phyloP scores from a whole-genome alignment of 2,797 vertebrate genomes.

The Silurus aristotelis region DNA sequence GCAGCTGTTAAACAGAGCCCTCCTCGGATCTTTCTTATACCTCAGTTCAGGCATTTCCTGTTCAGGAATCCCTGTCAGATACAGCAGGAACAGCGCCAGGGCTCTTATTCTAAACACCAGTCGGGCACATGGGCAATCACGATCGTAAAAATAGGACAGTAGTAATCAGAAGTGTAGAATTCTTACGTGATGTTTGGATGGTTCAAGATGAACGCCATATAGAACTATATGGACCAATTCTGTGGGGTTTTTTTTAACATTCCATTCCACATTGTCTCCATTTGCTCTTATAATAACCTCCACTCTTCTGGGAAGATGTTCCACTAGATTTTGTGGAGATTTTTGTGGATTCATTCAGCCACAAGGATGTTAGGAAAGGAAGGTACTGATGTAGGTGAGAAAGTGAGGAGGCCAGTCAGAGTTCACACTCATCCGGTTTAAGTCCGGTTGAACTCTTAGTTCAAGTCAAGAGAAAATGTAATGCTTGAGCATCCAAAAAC shows the following conservation, averaged over 20 bases:
- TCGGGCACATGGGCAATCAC: background rate
- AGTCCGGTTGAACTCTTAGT: too few relatives aligned
- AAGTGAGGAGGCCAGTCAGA: background rate
- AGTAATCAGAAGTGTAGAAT: background rate
- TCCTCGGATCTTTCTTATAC: constrained; percentile 4
- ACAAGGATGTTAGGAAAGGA: background rate
- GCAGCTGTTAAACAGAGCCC: constrained; percentile 4
- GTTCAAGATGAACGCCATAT: background rate
- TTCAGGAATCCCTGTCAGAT: constrained; percentile 18
- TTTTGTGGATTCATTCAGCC: background rate
- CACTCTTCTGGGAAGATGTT: background rate
- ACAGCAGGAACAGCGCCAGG: constrained; percentile 4
- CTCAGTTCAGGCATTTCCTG: constrained; percentile 35
- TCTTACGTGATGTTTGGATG: background rate
- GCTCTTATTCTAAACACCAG: background rate
- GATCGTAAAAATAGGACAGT: background rate
- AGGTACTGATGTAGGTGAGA: background rate
- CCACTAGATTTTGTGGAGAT: background rate
- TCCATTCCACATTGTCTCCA: background rate
- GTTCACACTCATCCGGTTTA: background rate
- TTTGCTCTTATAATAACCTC: background rate
- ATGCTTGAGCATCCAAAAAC: background rate
- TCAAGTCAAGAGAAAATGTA: background rate
- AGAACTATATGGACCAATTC: too few relatives aligned
- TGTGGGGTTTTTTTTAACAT: background rate